phyloP scores from a whole-genome alignment of 2,113 vertebrate genomes.

The Menidia beryllina region DNA sequence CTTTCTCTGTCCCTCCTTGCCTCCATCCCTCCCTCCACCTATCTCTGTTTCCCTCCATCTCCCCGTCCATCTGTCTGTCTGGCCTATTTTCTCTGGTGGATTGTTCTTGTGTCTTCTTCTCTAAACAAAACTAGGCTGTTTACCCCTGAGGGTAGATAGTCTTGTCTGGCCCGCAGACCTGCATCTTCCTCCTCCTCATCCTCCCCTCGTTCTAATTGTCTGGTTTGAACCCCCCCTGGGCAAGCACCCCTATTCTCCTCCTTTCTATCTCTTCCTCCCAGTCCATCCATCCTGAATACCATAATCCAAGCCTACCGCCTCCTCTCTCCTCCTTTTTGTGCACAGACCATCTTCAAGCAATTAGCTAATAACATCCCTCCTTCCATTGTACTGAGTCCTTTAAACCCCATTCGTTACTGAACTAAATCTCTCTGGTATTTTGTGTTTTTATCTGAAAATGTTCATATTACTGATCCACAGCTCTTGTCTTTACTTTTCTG shows the following conservation, averaged over 20 bases:
- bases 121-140: conserved; percentile 70
- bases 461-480: conserved; percentile 17
- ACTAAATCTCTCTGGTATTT: conserved; percentile 35
- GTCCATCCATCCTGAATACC: conserved; percentile 35
- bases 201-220: conserved; percentile 51
- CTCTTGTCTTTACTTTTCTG: conserved; percentile 17
- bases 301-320: conserved; percentile 26
- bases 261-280: conserved; percentile 29
- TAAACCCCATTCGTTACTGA: conserved; percentile 49
- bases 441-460: conserved; percentile 32
- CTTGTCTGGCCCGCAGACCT: conserved; percentile 79
- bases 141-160: conserved; percentile 74
- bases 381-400: conserved; percentile 49
- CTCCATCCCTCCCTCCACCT: conserved; percentile 5
- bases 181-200: conserved; percentile 46
- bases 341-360: conserved; percentile 18
- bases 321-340: conserved; percentile 29
- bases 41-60: conserved; percentile 41
- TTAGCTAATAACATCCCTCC: conserved; percentile 49
- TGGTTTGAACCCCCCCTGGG: conserved; percentile 31
- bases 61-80: conserved; percentile 65
- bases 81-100: conserved; percentile 67
- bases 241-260: conserved; percentile 52
- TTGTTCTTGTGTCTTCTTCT: conserved; percentile 72
- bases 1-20: conserved; percentile 25